These are phyloP conservation scores for Dendropsophus ebraccatus DNA, from an alignment of 2,113 vertebrate genomes.

Conservation along the genomic window DNA sequence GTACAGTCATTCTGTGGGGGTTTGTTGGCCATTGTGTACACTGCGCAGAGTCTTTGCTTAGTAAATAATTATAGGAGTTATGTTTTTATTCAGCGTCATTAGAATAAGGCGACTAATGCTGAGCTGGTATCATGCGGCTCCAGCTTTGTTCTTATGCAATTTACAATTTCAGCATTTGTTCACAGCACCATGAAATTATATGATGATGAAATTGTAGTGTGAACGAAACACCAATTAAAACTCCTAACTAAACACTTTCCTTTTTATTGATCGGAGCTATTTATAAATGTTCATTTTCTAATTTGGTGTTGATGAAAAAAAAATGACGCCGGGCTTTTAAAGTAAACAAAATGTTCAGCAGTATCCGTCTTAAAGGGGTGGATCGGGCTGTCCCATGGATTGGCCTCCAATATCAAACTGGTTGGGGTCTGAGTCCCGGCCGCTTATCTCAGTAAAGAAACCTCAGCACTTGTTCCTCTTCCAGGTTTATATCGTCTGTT, in stretches of 20 bases:
- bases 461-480: no score
- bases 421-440: no score
- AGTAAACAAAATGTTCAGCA: background rate
- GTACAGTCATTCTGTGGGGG: background rate
- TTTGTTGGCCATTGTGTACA: background rate
- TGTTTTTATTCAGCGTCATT: slow-evolving; percentile 7
- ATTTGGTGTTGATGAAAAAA: background rate
- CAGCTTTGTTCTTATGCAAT: slow-evolving; percentile 33
- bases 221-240: slow-evolving; percentile 49
- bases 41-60: background rate
- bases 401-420: no score
- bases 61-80: background rate
- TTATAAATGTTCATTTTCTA: slow-evolving; percentile 9
- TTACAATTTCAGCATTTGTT: slow-evolving; percentile 46
- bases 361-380: background rate
- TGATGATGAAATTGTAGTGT: slow-evolving; percentile 40
- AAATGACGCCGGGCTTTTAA: background rate
- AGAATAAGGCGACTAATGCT: slow-evolving; percentile 27
- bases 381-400: no score
- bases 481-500: no score
- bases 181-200: slow-evolving; percentile 53
- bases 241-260: slow-evolving; percentile 24
- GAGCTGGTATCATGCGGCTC: slow-evolving; percentile 7
- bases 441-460: no score
- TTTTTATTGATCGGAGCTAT: slow-evolving; percentile 32